Conservation (phyloP, 2,113 vertebrate species). For the Eulemur macaco region DNA sequence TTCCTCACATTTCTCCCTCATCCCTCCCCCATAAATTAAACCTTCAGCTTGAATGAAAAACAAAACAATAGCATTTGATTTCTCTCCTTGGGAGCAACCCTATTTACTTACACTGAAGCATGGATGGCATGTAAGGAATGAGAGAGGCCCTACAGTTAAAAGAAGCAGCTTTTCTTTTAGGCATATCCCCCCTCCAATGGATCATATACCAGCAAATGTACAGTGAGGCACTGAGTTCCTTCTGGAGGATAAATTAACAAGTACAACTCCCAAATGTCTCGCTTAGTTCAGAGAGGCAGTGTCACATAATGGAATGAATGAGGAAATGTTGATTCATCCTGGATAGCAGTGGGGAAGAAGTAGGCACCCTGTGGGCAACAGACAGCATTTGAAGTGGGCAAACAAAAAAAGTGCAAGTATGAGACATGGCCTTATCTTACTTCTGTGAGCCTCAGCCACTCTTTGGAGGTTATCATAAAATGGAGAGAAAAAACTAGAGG, state of each 20-base stretch:
- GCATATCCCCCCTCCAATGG: not conserved
- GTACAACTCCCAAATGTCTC: conserved; percentile 34
- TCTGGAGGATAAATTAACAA: conserved; percentile 49
- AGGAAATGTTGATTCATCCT: not conserved
- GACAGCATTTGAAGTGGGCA: not conserved
- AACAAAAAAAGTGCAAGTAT: not conserved
- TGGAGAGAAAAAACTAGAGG: not conserved
- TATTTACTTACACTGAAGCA: conserved; percentile 12
- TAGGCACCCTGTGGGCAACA: not conserved
- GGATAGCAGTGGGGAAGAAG: not conserved
- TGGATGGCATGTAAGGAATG: not conserved
- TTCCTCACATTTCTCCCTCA: conserved; percentile 13
- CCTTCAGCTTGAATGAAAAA: not conserved
- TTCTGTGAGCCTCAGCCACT: not conserved
- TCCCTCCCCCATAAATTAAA: not conserved
- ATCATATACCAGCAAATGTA: not conserved
- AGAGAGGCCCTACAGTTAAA: not conserved
- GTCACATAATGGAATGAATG: not conserved
- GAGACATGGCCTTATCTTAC: not conserved
- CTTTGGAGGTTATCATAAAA: conserved; percentile 19
- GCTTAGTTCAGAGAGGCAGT: conserved; percentile 23
- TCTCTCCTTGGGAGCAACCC: not conserved
- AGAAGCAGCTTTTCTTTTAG: not conserved
- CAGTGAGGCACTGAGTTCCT: not conserved
- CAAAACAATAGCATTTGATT: not conserved